Percentiles rank a stretch among this genome's conserved stretches.
Conservation (phyloP, 2,113 vertebrate genomes). For the Clarias batrachus region DNA sequence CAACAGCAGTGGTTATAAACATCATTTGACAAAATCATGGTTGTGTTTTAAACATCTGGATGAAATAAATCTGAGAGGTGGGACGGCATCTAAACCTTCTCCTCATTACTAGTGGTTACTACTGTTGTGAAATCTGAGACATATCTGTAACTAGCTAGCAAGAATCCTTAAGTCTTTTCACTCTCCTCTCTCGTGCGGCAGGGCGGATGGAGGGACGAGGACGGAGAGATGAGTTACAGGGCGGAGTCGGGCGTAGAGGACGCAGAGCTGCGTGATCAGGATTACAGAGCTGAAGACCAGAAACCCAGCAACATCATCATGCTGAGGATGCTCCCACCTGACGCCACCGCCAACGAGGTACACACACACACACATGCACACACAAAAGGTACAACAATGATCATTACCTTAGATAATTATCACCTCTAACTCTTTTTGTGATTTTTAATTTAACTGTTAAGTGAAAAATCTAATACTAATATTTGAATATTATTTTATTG, state of each 20-base stretch:
- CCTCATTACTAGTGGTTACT: neutral
- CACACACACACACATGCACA: neutral
- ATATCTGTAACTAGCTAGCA: neutral
- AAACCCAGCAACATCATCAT: constrained; percentile 91
- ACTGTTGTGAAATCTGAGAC: neutral
- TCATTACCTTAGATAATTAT: neutral
- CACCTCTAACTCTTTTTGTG: neutral
- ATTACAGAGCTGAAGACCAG: constrained; percentile 83
- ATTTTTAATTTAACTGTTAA: neutral
- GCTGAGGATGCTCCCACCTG: constrained; percentile 87
- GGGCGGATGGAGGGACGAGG: constrained; percentile 51
- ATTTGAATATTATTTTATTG: neutral
- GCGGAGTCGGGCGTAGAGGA: constrained; percentile 63
- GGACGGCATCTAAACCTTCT: neutral
- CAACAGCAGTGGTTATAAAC: neutral
- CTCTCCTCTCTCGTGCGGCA: constrained; percentile 53
- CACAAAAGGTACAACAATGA: neutral
- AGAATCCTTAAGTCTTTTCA: neutral
- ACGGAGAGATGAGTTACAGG: constrained; percentile 45
- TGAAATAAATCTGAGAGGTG: neutral
- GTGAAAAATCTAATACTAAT: neutral
- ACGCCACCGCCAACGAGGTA: constrained; percentile 84
- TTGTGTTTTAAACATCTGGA: neutral
- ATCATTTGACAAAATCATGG: neutral
- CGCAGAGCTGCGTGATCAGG: constrained; percentile 83